Conservation (phyloP, 2,797 vertebrate species). For the Amniataba percoides region DNA sequence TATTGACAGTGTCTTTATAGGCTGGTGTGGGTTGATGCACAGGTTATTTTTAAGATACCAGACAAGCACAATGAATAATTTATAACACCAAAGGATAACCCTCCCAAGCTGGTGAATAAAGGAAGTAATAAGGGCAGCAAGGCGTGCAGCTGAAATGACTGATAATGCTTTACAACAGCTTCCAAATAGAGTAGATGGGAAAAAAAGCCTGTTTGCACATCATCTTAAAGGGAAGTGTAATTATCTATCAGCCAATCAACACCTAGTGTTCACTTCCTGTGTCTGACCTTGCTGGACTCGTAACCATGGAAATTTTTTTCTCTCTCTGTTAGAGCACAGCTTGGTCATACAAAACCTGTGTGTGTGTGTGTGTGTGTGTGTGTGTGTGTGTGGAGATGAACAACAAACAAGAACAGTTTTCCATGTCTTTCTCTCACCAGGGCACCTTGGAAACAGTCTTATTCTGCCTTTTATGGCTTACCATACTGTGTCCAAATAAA, state of each 20-base stretch:
- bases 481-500: constrained; percentile 62
- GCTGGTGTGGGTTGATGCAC: constrained; percentile 69
- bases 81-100: constrained; percentile 69
- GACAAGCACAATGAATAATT: constrained; percentile 74
- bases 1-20: constrained; percentile 67
- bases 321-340: constrained; percentile 55
- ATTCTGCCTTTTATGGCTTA: constrained; percentile 60
- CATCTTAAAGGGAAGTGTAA: constrained; percentile 81
- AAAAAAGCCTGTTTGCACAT: constrained; percentile 69
- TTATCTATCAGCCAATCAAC: constrained; percentile 83
- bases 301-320: constrained; percentile 82
- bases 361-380: constrained; percentile 12
- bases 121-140: constrained; percentile 71
- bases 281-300: constrained; percentile 81
- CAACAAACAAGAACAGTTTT: constrained; percentile 55
- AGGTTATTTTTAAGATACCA: constrained; percentile 79
- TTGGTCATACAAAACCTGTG: constrained; percentile 51
- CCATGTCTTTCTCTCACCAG: constrained; percentile 54
- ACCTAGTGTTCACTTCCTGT: constrained; percentile 75
- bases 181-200: constrained; percentile 59
- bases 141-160: constrained; percentile 69
- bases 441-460: constrained; percentile 65
- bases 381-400: constrained; percentile 36
- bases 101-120: constrained; percentile 61
- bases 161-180: constrained; percentile 72